Evolutionary conservation across 2,888 invertebrate species (phyloP).

Genomic region (Agrypnus murinus): DNA sequence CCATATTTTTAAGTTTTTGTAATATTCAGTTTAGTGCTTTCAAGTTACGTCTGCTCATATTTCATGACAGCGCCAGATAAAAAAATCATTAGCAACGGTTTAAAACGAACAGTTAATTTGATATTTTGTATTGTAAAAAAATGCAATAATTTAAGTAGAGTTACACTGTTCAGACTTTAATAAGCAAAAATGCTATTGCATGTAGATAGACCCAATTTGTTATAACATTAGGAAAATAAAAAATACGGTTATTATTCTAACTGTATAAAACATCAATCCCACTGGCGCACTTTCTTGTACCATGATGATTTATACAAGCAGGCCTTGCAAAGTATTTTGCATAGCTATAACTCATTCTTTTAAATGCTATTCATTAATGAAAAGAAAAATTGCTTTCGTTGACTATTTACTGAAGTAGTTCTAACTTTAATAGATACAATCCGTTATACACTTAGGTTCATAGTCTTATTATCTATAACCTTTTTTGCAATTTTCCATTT

Average conservation of each 20-base stretch:
- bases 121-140: too few species aligned
- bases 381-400: conserved; percentile 23
- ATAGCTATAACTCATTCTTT: conserved; percentile 16
- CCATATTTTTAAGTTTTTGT: too few species aligned
- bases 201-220: neutral
- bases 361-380: conserved; percentile 17
- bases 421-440: neutral
- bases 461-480: too few species aligned
- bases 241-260: conserved; percentile 19
- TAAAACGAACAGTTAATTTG: too few species aligned
- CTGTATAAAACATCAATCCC: conserved; percentile 22
- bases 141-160: too few species aligned
- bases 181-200: neutral
- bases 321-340: conserved; percentile 21
- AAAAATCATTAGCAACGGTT: too few species aligned
- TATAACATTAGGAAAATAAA: conserved; percentile 22
- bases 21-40: too few species aligned
- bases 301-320: conserved; percentile 26
- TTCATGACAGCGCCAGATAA: too few species aligned
- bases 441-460: neutral
- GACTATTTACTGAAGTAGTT: neutral
- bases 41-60: too few species aligned
- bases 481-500: too few species aligned
- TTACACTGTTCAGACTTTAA: neutral
- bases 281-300: neutral